phyloP scores from a whole-genome alignment of 2,797 vertebrate genomes.

The Myotis vivesi region DNA sequence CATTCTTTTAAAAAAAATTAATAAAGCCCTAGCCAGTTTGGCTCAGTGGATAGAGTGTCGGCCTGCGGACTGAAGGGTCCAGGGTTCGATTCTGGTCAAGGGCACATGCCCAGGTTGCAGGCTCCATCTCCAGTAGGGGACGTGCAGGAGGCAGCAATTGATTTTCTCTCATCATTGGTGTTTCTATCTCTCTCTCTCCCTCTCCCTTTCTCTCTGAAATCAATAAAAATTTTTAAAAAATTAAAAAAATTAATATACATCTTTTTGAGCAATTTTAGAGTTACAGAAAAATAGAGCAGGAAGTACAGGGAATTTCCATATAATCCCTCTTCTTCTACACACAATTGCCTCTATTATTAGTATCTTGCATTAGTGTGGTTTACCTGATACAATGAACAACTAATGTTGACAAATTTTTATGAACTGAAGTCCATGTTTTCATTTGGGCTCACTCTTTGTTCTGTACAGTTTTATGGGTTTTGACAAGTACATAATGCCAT shows the following conservation, averaged over 20 bases:
- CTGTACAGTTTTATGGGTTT: not conserved
- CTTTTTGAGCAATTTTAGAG: not conserved
- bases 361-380: not conserved
- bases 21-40: too few species aligned
- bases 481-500: not conserved
- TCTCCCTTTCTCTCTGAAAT: too few species aligned
- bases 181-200: too few species aligned
- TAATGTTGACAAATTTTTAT: not conserved
- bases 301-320: not conserved
- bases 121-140: too few species aligned
- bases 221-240: too few species aligned
- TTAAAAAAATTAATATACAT: not conserved
- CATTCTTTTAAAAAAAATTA: not conserved
- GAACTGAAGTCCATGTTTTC: not conserved
- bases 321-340: not conserved
- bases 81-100: too few species aligned
- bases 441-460: not conserved
- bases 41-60: too few species aligned
- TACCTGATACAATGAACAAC: not conserved
- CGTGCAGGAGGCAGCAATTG: too few species aligned
- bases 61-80: too few species aligned
- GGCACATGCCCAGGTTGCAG: too few species aligned
- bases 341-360: not conserved
- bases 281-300: not conserved
- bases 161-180: too few species aligned